Evolutionary conservation across 2,888 invertebrate species (phyloP), one percentile per base, ranked within the genome.

Genomic region (Cosmorhoe ocellata): DNA sequence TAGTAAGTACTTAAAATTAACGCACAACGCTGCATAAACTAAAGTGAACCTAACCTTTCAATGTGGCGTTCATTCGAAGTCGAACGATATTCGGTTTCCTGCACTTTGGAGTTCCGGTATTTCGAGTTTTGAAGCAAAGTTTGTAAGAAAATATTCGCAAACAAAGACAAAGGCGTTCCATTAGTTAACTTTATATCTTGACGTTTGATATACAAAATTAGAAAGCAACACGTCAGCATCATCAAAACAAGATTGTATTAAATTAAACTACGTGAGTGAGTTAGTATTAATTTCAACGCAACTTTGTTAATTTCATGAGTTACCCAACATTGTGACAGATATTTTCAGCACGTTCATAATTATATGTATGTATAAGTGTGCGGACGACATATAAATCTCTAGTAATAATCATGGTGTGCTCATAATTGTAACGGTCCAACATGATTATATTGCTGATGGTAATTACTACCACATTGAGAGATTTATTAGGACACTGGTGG

Each of bases 291-390:
- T 51, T 46, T 42, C 37, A 41, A 37, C 32, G 26, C 27, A 51
- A 51, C 46, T 51, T 46, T 46, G 28, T 51, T 51, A 46, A 51
- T 51, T 46, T 46, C 51, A 42, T 8, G 33, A 44, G 51, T 38
- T 46, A 51, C 33, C 36, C 40, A 3, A 30, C 37, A 42, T 24
- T 33, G 28, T 46, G 46, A 46, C 42, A 33, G 14, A 28, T 46
- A 46, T 51, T 51, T 46, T 40, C 40, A n/a, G 30, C 32, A 32
- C 32, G 45, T 46, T 45, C 7, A 24, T 7, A 18, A 18, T 18
- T 18, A 2, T 18, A 18, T 18, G 18, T 3, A 18, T 2, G 2
- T 4, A 18, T 18, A 4, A 3, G 18, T 18, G 18, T 18, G 18
- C 4, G 3, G 18, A 18, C 18, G 4, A 18, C 18, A 18, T 18